Base-by-base conservation (phyloP, 1,140 invertebrate species). In the Pteromalus puparum region DNA sequence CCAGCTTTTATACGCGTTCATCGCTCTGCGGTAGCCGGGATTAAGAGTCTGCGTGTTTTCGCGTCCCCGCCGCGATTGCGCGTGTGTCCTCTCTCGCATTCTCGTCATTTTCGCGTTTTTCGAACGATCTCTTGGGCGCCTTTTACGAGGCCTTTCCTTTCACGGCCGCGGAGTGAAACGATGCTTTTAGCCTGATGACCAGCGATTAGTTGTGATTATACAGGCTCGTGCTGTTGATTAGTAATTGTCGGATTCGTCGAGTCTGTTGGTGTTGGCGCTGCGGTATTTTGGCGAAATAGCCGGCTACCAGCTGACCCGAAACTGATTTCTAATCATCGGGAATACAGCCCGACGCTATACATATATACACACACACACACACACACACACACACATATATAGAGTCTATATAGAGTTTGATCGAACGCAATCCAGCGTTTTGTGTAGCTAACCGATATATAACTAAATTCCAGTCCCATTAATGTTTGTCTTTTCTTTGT, bases 181-280 rank as follows among this genome's bases (percentile, higher is more conserved):
- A 61, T 61, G 53, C 53, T 61, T 61, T 61, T 61, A 61, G 53
- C 5, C 53, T 61, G 53, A 61, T 61, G 53, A 61, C 18, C 21
- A n/a, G 46, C 42, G 72, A 81, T 81, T 73, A 73, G 72, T 48
- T 46, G 18, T 61, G 70, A 81, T 81, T 81, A 81, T 26, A n/a
- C 53, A 61, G 6, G 18, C 3, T n/a, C 18, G 5, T 61, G 18
- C 53, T 21, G 53, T n/a, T 61, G 53, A 61, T 61, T 73, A 73
- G n/a, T 81, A 73, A 81, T 73, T 81, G 79, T 28, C 34, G 1
- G 7, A 68, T 48, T 81, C 34, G 34, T 73, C 48, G 79, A n/a
- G 30, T 53, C 4, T 73, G 26, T 34, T 53, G n/a, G n/a, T 48
- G 30, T 28, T 1, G 28, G 2, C 24, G 26, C 10, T 68, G 26